Evolutionary conservation across 2,113 vertebrate species (phyloP), one percentile per base, ranked within the genome.

Genomic region (Cebidichthys violaceus): DNA sequence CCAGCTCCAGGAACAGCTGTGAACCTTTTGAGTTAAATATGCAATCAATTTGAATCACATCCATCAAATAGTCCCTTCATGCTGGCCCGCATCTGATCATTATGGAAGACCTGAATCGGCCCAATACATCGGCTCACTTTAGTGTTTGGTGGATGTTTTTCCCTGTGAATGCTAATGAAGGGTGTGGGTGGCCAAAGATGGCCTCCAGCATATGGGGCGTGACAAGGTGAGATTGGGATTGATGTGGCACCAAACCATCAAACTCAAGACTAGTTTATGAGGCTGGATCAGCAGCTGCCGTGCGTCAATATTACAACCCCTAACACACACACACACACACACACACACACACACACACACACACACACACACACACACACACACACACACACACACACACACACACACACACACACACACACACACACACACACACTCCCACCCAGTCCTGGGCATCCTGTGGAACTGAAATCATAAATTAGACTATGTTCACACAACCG

Each of bases 401-500:
- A 66, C 69, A 41, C 47, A n/a, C 61, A 22, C 13, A 33, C 52
- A 78, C 57, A 57, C 37, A 73, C 74, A 47, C 69, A 27, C 4
- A 66, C 35, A 69, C 66, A 50, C 66, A 11, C 65, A 29, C 29
- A 14, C 47, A 8, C 47, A 17, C 41, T 43, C 64, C 22, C 64
- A 65, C 27, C 39, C 60, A 81, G 31, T 68, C 59, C 80, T 35
- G 72, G 69, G 61, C 82, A 70, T 75, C 55, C 68, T 70, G 57
- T 27, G 75, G 90, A 88, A 89, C 69, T 41, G 0, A 81, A 83
- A 81, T 70, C 78, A 88, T 84, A 83, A 87, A 90, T 84, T 79
- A 90, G 74, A 84, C 72, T 2, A 5, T 33, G 62, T 57, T 66
- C 47, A 41, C 39, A 41, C 10, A 55, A 76, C 70, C 13, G 75